Percentiles rank a stretch among this genome's conserved stretches.
Evolutionary conservation across 2,797 vertebrate genomes (phyloP).

Genomic region (Rhinophrynus dorsalis): DNA sequence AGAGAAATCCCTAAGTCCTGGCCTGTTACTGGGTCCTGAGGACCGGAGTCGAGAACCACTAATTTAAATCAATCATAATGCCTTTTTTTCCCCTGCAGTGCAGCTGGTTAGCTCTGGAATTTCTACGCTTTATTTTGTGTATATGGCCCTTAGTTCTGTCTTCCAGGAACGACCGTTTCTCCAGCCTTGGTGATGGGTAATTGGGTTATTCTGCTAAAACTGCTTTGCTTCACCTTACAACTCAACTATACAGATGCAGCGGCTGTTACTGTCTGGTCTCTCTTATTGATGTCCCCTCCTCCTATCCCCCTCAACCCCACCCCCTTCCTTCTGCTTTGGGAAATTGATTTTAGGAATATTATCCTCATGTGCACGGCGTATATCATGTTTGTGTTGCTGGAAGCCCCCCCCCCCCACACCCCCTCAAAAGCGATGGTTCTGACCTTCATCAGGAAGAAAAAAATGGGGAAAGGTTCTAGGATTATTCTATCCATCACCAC

Average conservation of each 20-base stretch:
- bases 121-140: too few relatives aligned
- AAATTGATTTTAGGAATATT: slow-evolving; percentile 42
- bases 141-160: too few relatives aligned
- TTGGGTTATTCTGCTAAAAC: not conserved
- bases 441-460: slow-evolving; percentile 25
- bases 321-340: slow-evolving; percentile 27
- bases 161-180: too few relatives aligned
- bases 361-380: slow-evolving; percentile 14
- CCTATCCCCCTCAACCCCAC: not conserved
- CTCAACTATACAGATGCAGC: not conserved
- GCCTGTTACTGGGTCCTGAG: too few relatives aligned
- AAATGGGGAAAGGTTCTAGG: not conserved
- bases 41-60: too few relatives aligned
- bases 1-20: too few relatives aligned
- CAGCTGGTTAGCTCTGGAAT: too few relatives aligned
- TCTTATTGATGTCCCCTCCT: slow-evolving; percentile 20
- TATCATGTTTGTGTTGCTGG: slow-evolving; percentile 38
- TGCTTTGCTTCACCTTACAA: not conserved
- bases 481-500: slow-evolving; percentile 37
- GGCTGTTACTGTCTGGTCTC: not conserved
- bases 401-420: slow-evolving; percentile 25
- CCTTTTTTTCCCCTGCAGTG: too few relatives aligned
- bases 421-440: slow-evolving; percentile 33
- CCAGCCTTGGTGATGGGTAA: too few relatives aligned
- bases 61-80: too few relatives aligned